Evolutionary conservation across 1,140 invertebrate genomes (phyloP), one percentile per base, ranked within the genome.

Genomic region (Drosophila kohkoa): DNA sequence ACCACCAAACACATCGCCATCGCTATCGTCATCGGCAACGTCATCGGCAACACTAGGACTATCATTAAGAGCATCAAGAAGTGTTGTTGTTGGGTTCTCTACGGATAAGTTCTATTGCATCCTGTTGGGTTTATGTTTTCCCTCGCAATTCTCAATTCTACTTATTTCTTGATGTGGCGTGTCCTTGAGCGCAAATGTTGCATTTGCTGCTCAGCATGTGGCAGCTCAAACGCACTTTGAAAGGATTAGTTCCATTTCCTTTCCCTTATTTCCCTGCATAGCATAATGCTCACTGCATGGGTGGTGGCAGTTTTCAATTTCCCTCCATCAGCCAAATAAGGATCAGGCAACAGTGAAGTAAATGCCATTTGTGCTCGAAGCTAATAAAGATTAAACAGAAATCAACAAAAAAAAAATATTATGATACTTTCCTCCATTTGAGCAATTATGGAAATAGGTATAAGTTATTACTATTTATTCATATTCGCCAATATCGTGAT

Each of bases 151-250:
- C 46, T 28, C 55, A 43, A 5, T 20, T 51, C 5, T 46, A 15
- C 30, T 11, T 13, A 16, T 63, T 41, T 49, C 30, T 49, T 5
- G 32, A 13, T 71, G 62, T 30, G 38, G 68, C 57, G 45, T 75
- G 87, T 90, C 87, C 87, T 90, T 90, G 82, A 82, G 51, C 77
- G 87, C 87, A 90, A 90, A 90, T 90, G 87, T 90, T 90, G 87
- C 87, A 87, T 90, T 90, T 82, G 48, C 45, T 32, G 38, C 75
- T 62, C 87, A 87, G 87, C 87, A 87, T 90, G 87, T 78, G 80
- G 87, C 68, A 80, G 67, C 67, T 72, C 65, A 52, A 74, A 75
- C 82, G 67, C 77, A 75, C 82, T 87, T 82, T 57, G 57, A 88
- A 89, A 88, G 85, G 83, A 88, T 88, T 87, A 87, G 57, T 55